These are phyloP conservation scores for Drosophila eugracilis DNA, from an alignment of 1,140 invertebrate species.

Conservation along the genomic window DNA sequence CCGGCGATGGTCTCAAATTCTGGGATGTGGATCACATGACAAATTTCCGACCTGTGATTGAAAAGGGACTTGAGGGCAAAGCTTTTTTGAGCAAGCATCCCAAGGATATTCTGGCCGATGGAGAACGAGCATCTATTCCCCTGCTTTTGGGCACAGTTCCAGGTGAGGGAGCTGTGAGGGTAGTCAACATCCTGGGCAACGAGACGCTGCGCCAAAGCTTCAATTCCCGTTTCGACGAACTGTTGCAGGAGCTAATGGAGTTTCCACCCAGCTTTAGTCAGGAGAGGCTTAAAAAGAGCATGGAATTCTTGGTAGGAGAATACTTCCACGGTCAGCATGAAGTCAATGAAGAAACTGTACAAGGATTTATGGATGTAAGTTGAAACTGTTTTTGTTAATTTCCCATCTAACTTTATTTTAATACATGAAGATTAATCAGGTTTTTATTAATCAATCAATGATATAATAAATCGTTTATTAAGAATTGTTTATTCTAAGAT, in stretches of 20 bases:
- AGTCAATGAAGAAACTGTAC: slow-evolving; percentile 61
- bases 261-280: slow-evolving; percentile 46
- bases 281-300: slow-evolving; percentile 21
- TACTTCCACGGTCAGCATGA: slow-evolving; percentile 68
- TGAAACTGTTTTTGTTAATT: not conserved
- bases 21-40: slow-evolving; percentile 85
- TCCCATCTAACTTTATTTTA: slow-evolving; percentile 1
- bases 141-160: slow-evolving; percentile 84
- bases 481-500: not conserved
- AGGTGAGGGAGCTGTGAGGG: slow-evolving; percentile 85
- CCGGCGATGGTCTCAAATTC: slow-evolving; percentile 75
- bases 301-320: slow-evolving; percentile 49
- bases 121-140: slow-evolving; percentile 77
- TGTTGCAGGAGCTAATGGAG: slow-evolving; percentile 69
- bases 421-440: not conserved
- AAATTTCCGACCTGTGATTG: slow-evolving; percentile 85
- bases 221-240: slow-evolving; percentile 69
- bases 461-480: too few relatives aligned
- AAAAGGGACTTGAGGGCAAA: slow-evolving; percentile 35
- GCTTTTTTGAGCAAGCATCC: slow-evolving; percentile 85
- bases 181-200: slow-evolving; percentile 80
- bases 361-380: slow-evolving; percentile 82
- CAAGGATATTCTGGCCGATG: slow-evolving; percentile 65
- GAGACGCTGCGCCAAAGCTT: slow-evolving; percentile 67
- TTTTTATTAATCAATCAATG: not conserved